These are phyloP conservation scores for Pristionchus mayeri DNA, from an alignment of 2,888 invertebrate species.

Conservation along the genomic window DNA sequence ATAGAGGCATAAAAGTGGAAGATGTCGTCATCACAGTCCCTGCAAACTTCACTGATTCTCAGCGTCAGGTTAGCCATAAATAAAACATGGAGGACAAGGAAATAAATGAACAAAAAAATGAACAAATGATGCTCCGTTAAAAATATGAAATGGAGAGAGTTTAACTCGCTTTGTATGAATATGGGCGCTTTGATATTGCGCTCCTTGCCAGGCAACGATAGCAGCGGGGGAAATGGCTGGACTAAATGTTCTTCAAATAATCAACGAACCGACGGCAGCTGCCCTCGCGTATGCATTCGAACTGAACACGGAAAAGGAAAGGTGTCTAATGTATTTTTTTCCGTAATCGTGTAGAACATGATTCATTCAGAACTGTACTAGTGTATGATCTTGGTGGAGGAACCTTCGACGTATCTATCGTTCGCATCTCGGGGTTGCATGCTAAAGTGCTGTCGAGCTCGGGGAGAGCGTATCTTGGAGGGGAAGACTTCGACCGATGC, in stretches of 20 bases:
- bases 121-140: too few relatives aligned
- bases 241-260: not conserved
- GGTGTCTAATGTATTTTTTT: not conserved
- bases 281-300: not conserved
- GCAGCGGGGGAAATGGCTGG: not conserved
- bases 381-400: conserved; percentile 6
- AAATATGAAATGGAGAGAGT: not conserved
- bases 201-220: conserved; percentile 2
- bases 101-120: too few relatives aligned
- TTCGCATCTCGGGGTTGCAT: not conserved
- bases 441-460: not conserved
- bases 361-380: not conserved
- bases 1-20: not conserved
- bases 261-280: not conserved
- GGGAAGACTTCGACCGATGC: not conserved
- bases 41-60: not conserved
- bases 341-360: not conserved
- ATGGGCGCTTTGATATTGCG: too few relatives aligned
- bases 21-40: not conserved
- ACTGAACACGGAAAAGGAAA: not conserved
- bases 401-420: conserved; percentile 16
- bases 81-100: too few relatives aligned
- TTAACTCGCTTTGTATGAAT: too few relatives aligned
- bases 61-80: not conserved
- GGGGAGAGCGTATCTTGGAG: not conserved